Evolutionary conservation across 2,113 vertebrate species (phyloP).

Genomic region (Gambusia holbrooki): DNA sequence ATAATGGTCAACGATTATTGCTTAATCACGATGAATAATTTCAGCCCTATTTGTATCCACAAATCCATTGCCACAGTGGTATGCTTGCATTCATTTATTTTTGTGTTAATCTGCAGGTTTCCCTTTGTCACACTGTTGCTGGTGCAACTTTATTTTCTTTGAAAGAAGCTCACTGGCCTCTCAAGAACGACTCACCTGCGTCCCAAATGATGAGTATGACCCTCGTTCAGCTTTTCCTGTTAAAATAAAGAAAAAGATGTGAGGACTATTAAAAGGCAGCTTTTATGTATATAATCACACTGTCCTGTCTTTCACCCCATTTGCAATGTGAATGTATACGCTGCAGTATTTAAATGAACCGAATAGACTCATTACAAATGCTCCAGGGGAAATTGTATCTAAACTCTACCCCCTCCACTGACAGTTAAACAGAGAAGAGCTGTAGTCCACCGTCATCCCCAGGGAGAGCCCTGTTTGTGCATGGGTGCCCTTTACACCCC

Average conservation of each 20-base stretch:
- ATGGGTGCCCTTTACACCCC: constrained; percentile 65
- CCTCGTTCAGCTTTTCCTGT: constrained; percentile 89
- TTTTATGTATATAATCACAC: constrained; percentile 60
- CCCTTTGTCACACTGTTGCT: too few species aligned
- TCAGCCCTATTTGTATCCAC: background rate
- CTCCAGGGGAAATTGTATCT: constrained; percentile 66
- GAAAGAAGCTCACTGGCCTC: background rate
- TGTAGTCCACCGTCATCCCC: constrained; percentile 68
- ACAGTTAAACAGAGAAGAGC: constrained; percentile 68
- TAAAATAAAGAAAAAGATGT: constrained; percentile 36
- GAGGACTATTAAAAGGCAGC: constrained; percentile 29
- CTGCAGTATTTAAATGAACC: constrained; percentile 76
- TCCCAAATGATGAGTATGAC: constrained; percentile 84
- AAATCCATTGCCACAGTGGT: background rate
- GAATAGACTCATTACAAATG: constrained; percentile 80
- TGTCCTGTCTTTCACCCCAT: constrained; percentile 56
- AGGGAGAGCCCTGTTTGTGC: constrained; percentile 69
- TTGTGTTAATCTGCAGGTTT: background rate
- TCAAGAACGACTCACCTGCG: constrained; percentile 77
- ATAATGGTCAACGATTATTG: too few species aligned
- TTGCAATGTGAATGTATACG: constrained; percentile 56
- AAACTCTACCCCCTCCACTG: constrained; percentile 53
- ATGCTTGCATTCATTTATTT: background rate
- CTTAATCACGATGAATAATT: too few species aligned
- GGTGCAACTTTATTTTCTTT: background rate